A percentile compares a stretch with the other conserved stretches of the same genome.
phyloP scores from a whole-genome alignment of 2,888 invertebrate species.

The Trichogramma evanescens region DNA sequence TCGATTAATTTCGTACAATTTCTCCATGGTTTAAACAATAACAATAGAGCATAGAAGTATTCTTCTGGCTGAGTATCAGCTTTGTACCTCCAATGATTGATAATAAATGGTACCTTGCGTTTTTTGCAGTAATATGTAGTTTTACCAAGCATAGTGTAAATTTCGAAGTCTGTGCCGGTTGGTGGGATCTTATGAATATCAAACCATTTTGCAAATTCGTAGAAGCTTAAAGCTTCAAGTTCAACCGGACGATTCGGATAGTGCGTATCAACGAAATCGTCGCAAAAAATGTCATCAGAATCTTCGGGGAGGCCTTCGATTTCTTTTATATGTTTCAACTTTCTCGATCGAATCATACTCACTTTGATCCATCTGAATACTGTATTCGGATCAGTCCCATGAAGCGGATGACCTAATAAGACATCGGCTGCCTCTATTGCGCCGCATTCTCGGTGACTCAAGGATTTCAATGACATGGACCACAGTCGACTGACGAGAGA shows the following conservation, averaged over 20 bases:
- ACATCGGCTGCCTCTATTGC: conserved; percentile 37
- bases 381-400: conserved; percentile 34
- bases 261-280: conserved; percentile 28
- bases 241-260: conserved; percentile 12
- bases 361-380: conserved; percentile 36
- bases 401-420: conserved; percentile 30
- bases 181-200: too few relatives aligned
- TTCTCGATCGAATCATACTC: conserved; percentile 17
- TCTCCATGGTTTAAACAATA: too few relatives aligned
- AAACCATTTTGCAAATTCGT: too few relatives aligned
- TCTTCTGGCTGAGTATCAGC: too few relatives aligned
- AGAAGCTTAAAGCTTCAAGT: too few relatives aligned
- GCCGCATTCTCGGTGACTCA: conserved; percentile 35
- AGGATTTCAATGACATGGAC: conserved; percentile 30
- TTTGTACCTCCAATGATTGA: too few relatives aligned
- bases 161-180: too few relatives aligned
- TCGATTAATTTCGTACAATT: too few relatives aligned
- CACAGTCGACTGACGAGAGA: conserved; percentile 28
- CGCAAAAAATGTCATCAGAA: conserved; percentile 30
- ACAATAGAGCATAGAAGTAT: too few relatives aligned
- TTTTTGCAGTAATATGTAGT: too few relatives aligned
- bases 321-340: conserved; percentile 18
- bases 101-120: too few relatives aligned
- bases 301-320: conserved; percentile 18
- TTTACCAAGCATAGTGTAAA: too few relatives aligned